Conservation (phyloP, 2,888 invertebrate species). For the Ditula angustiorana region DNA sequence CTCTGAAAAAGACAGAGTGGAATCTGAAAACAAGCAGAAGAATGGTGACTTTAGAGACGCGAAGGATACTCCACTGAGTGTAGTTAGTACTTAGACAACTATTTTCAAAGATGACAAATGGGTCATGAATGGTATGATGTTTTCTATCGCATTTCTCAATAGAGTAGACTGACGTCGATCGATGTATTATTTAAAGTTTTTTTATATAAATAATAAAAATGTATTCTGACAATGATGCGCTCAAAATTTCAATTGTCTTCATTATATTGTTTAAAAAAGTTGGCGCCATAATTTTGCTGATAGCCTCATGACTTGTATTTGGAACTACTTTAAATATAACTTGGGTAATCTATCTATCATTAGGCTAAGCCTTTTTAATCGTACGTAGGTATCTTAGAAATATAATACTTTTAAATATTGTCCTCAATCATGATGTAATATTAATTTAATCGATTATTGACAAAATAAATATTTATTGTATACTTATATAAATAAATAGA, state of each 20-base stretch:
- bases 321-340: neutral
- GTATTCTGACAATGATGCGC: neutral
- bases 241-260: neutral
- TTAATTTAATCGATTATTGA: constrained; percentile 17
- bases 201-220: no score
- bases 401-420: neutral
- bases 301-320: neutral
- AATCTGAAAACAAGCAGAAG: constrained; percentile 49
- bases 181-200: neutral
- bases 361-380: neutral
- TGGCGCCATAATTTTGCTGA: neutral
- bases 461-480: constrained; percentile 18
- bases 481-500: constrained; percentile 15
- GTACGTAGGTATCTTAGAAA: constrained; percentile 1
- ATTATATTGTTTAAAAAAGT: neutral
- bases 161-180: neutral
- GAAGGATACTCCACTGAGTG: constrained; percentile 71
- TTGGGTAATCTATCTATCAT: constrained; percentile 3
- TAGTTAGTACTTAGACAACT: constrained; percentile 45
- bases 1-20: constrained; percentile 51
- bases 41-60: constrained; percentile 60
- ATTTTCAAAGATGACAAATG: neutral
- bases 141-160: neutral
- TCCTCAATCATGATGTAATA: constrained; percentile 14
- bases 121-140: no score